Conservation (phyloP, 2,797 vertebrate genomes). For the Poecilia velifera region DNA sequence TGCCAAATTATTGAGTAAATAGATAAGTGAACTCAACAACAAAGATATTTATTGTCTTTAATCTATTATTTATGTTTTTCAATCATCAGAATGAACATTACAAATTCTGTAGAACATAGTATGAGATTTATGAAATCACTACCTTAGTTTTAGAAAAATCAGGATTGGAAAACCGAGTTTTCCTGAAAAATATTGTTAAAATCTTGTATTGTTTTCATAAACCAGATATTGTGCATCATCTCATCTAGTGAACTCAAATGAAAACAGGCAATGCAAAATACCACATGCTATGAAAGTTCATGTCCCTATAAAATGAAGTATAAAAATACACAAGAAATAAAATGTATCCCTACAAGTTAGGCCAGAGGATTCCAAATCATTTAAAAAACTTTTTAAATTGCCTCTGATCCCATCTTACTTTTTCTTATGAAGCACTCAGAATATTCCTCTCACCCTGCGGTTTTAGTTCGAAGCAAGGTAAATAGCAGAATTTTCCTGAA, state of each 20-base stretch:
- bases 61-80: too few relatives aligned
- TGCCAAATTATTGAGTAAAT: not conserved
- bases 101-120: not conserved
- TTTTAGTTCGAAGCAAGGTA: not conserved
- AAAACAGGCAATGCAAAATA: not conserved
- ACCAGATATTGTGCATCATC: not conserved
- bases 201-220: not conserved
- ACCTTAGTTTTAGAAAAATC: not conserved
- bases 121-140: not conserved
- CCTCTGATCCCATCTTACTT: not conserved
- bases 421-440: not conserved
- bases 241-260: not conserved
- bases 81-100: not conserved
- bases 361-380: not conserved
- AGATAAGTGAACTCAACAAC: not conserved
- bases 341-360: not conserved
- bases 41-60: too few relatives aligned
- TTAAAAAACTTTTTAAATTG: not conserved
- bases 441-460: not conserved
- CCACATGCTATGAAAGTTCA: not conserved
- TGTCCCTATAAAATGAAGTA: not conserved
- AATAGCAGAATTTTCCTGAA: not conserved
- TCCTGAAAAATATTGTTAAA: not conserved
- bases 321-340: not conserved
- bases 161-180: not conserved